A percentile compares a stretch with the other conserved stretches of the same genome.
Evolutionary conservation across 2,113 vertebrate species (phyloP).

Genomic region (Typhlomys cinereus): DNA sequence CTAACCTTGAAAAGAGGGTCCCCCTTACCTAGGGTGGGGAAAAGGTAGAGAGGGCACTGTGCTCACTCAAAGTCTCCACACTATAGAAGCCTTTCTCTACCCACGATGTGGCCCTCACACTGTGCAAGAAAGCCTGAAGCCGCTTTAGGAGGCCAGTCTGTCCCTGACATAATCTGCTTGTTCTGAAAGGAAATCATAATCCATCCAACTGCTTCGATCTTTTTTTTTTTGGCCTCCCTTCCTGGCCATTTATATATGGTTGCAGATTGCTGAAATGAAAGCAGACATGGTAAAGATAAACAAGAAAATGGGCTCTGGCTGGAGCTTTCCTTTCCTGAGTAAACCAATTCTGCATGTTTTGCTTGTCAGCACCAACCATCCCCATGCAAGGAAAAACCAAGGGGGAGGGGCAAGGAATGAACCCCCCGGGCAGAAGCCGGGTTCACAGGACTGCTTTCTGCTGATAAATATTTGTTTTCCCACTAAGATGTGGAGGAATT

Average conservation of each 20-base stretch:
- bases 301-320: neutral
- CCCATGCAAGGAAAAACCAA: neutral
- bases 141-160: neutral
- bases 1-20: neutral
- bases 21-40: neutral
- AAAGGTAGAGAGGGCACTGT: rapidly evolving
- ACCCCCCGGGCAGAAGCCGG: neutral
- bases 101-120: neutral
- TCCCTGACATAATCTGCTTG: neutral
- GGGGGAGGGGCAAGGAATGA: too few species aligned
- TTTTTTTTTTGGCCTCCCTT: too few species aligned
- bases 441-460: neutral
- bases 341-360: neutral
- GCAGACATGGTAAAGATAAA: neutral
- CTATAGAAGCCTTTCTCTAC: neutral
- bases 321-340: neutral
- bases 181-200: neutral
- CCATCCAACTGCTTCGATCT: neutral
- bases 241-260: neutral
- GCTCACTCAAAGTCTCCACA: neutral
- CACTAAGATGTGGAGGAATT: neutral
- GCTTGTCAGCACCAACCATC: neutral
- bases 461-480: neutral
- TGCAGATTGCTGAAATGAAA: neutral
- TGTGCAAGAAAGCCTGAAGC: neutral